Conservation (phyloP, 2,113 vertebrate species). For the Psilopogon haemacephalus region DNA sequence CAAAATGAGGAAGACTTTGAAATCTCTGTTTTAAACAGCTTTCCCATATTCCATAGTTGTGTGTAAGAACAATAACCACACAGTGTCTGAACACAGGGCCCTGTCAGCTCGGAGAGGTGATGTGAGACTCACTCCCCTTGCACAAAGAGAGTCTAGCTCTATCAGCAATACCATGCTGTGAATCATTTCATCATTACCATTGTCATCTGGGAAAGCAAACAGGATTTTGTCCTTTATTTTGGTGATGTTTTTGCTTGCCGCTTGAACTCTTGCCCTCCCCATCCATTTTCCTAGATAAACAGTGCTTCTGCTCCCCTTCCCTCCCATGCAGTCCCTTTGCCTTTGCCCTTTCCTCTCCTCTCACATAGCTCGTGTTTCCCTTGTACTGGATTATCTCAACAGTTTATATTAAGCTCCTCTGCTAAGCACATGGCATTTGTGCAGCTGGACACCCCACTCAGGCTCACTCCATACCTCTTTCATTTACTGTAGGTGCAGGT, state of each 20-base stretch:
- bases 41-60: neutral
- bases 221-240: conserved; percentile 10
- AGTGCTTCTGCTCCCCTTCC: neutral
- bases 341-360: neutral
- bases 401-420: conserved; percentile 4
- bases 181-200: accelerated
- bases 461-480: neutral
- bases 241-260: neutral
- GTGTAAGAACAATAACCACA: neutral
- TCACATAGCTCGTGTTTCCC: neutral
- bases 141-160: accelerated
- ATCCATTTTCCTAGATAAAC: neutral
- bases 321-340: neutral
- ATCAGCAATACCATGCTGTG: neutral
- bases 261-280: neutral
- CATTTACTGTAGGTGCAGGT: conserved; percentile 2
- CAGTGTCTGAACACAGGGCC: no score
- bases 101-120: neutral
- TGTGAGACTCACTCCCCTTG: neutral
- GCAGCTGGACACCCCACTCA: neutral
- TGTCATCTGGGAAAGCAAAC: neutral
- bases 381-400: neutral
- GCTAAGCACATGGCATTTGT: neutral
- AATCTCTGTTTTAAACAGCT: neutral
- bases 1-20: neutral